These are phyloP conservation scores for Heliconius sara DNA, from an alignment of 2,888 invertebrate genomes.

Conservation along the genomic window DNA sequence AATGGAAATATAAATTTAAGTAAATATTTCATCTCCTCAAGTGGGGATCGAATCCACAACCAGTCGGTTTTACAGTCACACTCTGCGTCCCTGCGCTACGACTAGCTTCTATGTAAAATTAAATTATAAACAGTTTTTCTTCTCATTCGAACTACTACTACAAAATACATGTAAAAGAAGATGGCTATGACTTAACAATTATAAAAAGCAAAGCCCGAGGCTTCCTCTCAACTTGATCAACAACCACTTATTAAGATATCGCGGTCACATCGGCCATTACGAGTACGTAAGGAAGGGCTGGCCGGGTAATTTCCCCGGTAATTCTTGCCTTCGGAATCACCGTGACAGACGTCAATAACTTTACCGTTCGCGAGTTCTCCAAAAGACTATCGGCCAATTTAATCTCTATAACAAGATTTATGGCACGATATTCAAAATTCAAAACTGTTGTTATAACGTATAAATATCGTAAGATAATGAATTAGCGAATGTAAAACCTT, in stretches of 20 bases:
- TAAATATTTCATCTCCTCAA: too few species aligned
- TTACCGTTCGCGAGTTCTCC: constrained; percentile 67
- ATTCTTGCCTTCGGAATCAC: constrained; percentile 64
- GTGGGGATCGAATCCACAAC: too few species aligned
- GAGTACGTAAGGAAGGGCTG: constrained; percentile 51
- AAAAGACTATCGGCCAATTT: constrained; percentile 65
- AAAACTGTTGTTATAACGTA: constrained; percentile 37
- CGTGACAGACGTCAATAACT: constrained; percentile 76
- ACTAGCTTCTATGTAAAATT: background rate
- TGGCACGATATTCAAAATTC: constrained; percentile 34
- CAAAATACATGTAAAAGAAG: constrained; percentile 39
- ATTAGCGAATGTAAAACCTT: constrained; percentile 8
- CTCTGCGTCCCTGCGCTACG: too few species aligned
- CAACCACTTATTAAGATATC: constrained; percentile 82
- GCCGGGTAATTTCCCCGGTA: constrained; percentile 64
- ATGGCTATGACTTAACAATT: constrained; percentile 68
- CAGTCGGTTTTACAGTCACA: too few species aligned
- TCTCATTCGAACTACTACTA: too few species aligned
- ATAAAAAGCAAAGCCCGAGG: constrained; percentile 71
- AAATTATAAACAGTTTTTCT: background rate
- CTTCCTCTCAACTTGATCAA: constrained; percentile 70
- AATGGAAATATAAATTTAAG: too few species aligned
- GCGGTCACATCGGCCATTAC: constrained; percentile 76
- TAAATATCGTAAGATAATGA: constrained; percentile 29
- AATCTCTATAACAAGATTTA: constrained; percentile 44